phyloP scores from a whole-genome alignment of 1,140 invertebrate genomes.

The Pachyrhynchus sulphureomaculatus region DNA sequence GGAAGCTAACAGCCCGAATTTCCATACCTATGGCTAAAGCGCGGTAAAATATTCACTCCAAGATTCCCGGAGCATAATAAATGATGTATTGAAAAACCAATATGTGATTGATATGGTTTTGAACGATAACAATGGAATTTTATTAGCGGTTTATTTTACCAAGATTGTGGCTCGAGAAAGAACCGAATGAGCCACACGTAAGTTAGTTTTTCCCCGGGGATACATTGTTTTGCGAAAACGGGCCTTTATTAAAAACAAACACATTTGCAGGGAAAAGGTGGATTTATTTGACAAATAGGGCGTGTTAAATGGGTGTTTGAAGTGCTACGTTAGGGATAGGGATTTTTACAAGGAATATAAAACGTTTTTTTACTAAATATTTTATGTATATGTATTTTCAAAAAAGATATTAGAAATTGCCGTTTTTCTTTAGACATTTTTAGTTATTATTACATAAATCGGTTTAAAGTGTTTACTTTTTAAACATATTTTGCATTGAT shows the following conservation, averaged over 20 bases:
- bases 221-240: not conserved
- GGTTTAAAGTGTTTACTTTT: too few relatives aligned
- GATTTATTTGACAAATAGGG: constrained; percentile 9
- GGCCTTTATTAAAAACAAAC: constrained; percentile 1
- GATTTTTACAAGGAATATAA: too few relatives aligned
- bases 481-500: too few relatives aligned
- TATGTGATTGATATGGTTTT: constrained; percentile 28
- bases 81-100: constrained; percentile 29
- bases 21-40: constrained; percentile 15
- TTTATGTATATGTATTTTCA: too few relatives aligned
- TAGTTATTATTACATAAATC: too few relatives aligned
- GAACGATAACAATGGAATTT: constrained; percentile 3
- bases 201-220: not conserved
- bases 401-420: too few relatives aligned
- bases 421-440: too few relatives aligned
- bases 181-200: too few relatives aligned
- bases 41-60: constrained; percentile 23
- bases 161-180: too few relatives aligned
- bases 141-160: not conserved
- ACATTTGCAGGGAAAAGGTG: not conserved
- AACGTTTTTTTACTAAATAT: too few relatives aligned
- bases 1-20: constrained; percentile 25
- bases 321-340: not conserved
- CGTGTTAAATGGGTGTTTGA: not conserved
- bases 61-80: constrained; percentile 14